A percentile compares a stretch with the other conserved stretches of the same genome.
Conservation (phyloP, 2,888 invertebrate species). For the Orthosia incerta region DNA sequence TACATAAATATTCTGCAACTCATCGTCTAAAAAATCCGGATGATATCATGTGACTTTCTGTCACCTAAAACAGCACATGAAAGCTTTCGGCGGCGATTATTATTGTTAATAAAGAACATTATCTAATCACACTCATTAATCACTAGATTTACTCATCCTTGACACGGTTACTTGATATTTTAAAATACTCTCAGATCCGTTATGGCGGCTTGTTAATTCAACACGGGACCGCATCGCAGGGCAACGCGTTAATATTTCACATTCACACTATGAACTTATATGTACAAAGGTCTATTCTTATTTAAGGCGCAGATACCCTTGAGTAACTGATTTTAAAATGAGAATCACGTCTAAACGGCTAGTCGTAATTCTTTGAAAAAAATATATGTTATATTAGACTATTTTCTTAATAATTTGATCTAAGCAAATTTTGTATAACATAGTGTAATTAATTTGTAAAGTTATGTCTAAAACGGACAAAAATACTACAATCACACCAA, state of each 20-base stretch:
- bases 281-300: constrained; percentile 64
- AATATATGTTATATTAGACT: too few relatives aligned
- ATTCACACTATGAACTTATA: constrained; percentile 65
- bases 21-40: constrained; percentile 12
- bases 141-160: constrained; percentile 43
- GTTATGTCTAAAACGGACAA: too few relatives aligned
- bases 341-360: too few relatives aligned
- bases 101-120: constrained; percentile 29
- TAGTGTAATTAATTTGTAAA: too few relatives aligned
- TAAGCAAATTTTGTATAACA: too few relatives aligned
- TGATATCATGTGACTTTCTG: constrained; percentile 38
- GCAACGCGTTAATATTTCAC: constrained; percentile 73
- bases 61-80: constrained; percentile 4
- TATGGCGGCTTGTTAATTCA: constrained; percentile 53
- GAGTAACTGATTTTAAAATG: too few relatives aligned
- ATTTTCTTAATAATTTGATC: too few relatives aligned
- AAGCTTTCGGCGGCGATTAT: constrained; percentile 30
- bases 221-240: constrained; percentile 44
- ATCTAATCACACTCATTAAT: constrained; percentile 51
- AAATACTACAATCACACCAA: too few relatives aligned
- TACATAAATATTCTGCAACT: constrained; percentile 25
- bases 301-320: too few relatives aligned
- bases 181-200: constrained; percentile 58
- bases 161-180: constrained; percentile 63
- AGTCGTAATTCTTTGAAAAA: too few relatives aligned